phyloP scores from a whole-genome alignment of 1,140 invertebrate genomes.

The Drosophila lacteicornis region DNA sequence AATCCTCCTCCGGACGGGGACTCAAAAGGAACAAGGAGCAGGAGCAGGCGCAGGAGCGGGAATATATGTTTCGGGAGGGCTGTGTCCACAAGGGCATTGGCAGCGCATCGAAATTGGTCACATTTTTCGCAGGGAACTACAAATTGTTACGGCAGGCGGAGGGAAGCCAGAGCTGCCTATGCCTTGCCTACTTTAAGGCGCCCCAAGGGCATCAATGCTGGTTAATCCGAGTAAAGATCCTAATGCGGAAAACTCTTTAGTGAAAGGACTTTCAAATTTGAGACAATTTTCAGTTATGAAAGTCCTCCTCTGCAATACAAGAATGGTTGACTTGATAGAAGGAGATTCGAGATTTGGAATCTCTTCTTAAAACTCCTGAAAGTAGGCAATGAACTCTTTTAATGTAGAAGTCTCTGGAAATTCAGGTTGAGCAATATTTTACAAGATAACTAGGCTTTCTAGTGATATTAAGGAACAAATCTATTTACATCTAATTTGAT shows the following conservation, averaged over 20 bases:
- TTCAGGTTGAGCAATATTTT: no score
- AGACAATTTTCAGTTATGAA: not conserved
- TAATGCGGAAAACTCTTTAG: conserved; percentile 33
- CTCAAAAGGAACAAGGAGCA: conserved; percentile 18
- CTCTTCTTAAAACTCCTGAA: not conserved
- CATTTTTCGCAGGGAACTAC: conserved; percentile 42
- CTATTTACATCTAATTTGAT: no score
- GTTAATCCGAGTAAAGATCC: conserved; percentile 12
- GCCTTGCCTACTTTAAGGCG: conserved; percentile 28
- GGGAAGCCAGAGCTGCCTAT: not conserved
- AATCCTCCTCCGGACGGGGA: conserved; percentile 15
- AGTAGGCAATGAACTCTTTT: not conserved
- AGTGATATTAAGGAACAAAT: no score
- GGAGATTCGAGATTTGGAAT: not conserved
- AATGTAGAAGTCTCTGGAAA: no score
- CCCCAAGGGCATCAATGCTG: conserved; percentile 3
- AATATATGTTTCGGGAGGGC: conserved; percentile 2
- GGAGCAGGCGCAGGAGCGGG: not conserved
- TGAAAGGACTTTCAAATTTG: not conserved
- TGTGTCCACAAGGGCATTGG: conserved; percentile 27
- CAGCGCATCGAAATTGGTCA: conserved; percentile 54
- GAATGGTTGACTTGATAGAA: no score
- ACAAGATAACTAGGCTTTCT: no score
- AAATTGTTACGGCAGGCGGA: conserved; percentile 41
- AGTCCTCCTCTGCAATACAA: no score